A percentile compares a stretch with the other conserved stretches of the same genome.
Evolutionary conservation across 2,888 invertebrate species (phyloP).

Genomic region (Gasteruption jaculator): DNA sequence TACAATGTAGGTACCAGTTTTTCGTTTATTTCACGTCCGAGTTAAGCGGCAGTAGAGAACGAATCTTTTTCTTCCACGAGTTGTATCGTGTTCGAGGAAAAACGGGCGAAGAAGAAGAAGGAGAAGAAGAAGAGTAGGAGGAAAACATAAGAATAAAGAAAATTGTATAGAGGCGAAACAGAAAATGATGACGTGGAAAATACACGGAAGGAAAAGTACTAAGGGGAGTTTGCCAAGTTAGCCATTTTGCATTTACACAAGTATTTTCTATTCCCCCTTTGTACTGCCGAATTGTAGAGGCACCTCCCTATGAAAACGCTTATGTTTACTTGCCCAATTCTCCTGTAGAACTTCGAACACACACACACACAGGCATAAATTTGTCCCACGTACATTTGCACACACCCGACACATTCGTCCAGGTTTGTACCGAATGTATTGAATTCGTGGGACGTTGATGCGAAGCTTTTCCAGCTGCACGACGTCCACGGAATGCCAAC

Average conservation of each 20-base stretch:
- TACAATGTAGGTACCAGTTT: too few species aligned
- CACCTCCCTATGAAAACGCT: slow-evolving; percentile 7
- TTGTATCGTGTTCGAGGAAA: slow-evolving; percentile 9
- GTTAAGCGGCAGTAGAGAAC: too few species aligned
- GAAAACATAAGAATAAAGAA: slow-evolving; percentile 4
- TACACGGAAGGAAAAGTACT: slow-evolving; percentile 1
- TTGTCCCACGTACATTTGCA: too few species aligned
- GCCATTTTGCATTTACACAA: slow-evolving; percentile 28
- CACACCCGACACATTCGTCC: too few species aligned
- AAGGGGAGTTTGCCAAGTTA: slow-evolving; percentile 19
- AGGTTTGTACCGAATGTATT: too few species aligned
- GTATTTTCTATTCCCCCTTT: slow-evolving; percentile 20
- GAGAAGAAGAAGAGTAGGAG: slow-evolving; percentile 4
- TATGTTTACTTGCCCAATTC: slow-evolving; percentile 22
- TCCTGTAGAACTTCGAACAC: too few species aligned
- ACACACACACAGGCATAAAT: slow-evolving; percentile 9
- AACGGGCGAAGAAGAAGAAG: slow-evolving; percentile 1
- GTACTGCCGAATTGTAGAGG: slow-evolving; percentile 11
- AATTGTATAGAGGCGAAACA: slow-evolving; percentile 13
- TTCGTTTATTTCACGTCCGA: too few species aligned
- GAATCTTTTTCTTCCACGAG: too few species aligned
- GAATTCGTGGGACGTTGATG: too few species aligned
- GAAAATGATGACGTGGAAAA: slow-evolving; percentile 2
- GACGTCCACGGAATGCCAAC: too few species aligned
- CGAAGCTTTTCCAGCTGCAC: too few species aligned